A percentile compares a stretch with the other conserved stretches of the same genome.
phyloP scores from a whole-genome alignment of 2,888 invertebrate species.

The Ectemnius continuus region DNA sequence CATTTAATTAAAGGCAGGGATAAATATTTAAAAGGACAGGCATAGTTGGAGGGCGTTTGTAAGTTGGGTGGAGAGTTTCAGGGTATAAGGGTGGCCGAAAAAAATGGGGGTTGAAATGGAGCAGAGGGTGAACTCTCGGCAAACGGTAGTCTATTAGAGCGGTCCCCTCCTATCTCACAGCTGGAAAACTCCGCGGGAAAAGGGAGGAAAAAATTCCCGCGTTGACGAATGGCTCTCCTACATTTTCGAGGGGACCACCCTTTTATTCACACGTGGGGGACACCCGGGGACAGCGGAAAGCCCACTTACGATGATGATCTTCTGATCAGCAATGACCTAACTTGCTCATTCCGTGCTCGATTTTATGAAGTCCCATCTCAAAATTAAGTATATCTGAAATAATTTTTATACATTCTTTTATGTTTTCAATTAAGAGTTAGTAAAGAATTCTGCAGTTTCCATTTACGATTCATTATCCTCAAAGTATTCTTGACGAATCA shows the following conservation, averaged over 20 bases:
- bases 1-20: no score
- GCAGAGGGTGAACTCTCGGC: constrained; percentile 11
- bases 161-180: constrained; percentile 9
- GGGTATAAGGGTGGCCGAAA: not conserved
- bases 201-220: constrained; percentile 31
- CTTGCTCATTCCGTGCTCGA: no score
- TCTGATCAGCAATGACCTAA: no score
- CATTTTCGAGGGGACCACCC: constrained; percentile 26
- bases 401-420: no score
- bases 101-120: constrained; percentile 7
- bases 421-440: no score
- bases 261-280: constrained; percentile 7
- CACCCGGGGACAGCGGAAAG: constrained; percentile 2
- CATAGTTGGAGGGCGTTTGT: no score
- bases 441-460: no score
- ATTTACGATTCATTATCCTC: no score
- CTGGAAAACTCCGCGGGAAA: not conserved
- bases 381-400: no score
- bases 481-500: no score
- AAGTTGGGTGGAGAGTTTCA: no score
- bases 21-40: no score
- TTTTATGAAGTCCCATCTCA: constrained; percentile 11
- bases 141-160: constrained; percentile 40
- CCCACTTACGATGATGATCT: not conserved
- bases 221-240: constrained; percentile 46